Evolutionary conservation across 2,797 vertebrate species (phyloP).

Genomic region (Phaenicophaeus curvirostris): DNA sequence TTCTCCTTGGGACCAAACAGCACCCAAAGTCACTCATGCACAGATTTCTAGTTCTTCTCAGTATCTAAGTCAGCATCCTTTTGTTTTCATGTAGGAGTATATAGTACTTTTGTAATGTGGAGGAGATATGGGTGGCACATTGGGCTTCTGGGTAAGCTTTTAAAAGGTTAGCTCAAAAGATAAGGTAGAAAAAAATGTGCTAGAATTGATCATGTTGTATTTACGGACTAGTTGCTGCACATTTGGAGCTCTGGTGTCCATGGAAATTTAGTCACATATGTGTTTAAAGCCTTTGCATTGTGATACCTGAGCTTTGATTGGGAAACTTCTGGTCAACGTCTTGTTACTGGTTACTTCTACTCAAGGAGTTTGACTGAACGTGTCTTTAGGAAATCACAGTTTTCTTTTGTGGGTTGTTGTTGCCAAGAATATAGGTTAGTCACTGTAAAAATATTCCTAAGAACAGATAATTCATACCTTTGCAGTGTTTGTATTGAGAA

Average conservation of each 20-base stretch:
- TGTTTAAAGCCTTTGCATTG: neutral
- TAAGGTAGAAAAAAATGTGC: neutral
- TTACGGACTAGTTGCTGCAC: neutral
- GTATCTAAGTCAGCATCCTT: neutral
- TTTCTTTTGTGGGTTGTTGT: neutral
- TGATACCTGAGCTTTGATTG: neutral
- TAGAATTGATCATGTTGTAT: neutral
- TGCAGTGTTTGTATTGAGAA: neutral
- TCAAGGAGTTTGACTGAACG: neutral
- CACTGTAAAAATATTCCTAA: neutral
- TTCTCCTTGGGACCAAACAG: neutral
- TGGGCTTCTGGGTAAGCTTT: neutral
- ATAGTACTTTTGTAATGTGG: neutral
- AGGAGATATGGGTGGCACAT: fast-evolving
- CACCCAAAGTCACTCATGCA: neutral
- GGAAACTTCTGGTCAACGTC: neutral
- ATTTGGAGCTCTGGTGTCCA: neutral
- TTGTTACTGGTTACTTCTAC: neutral
- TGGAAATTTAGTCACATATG: neutral
- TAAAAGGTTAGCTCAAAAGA: neutral
- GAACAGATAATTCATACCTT: neutral
- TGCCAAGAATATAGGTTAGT: too few species aligned
- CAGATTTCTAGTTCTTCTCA: neutral
- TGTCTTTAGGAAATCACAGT: neutral
- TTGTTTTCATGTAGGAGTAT: neutral